Evolutionary conservation across 2,888 invertebrate species (phyloP).

Genomic region (Gastrophysa polygoni): DNA sequence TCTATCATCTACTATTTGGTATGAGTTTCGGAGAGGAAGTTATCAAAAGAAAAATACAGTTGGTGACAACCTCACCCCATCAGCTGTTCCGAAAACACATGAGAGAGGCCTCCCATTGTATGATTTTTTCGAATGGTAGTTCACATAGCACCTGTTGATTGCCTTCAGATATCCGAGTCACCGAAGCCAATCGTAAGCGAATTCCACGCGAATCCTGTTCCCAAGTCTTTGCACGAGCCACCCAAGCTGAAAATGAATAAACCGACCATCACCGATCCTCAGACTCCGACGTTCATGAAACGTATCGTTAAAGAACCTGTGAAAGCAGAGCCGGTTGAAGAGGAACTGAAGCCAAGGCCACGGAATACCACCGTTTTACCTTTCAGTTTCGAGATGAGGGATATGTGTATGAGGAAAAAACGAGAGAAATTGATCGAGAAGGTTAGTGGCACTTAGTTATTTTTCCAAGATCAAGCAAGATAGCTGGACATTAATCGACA

Average conservation of each 20-base stretch:
- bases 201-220: slow-evolving; percentile 70
- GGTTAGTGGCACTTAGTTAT: too few species aligned
- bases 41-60: too few species aligned
- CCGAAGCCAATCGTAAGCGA: slow-evolving; percentile 24
- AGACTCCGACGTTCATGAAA: slow-evolving; percentile 42
- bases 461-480: too few species aligned
- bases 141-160: too few species aligned
- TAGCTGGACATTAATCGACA: too few species aligned
- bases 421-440: slow-evolving; percentile 68
- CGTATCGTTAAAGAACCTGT: slow-evolving; percentile 11
- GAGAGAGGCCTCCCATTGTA: too few species aligned
- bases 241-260: slow-evolving; percentile 44
- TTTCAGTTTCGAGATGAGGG: slow-evolving; percentile 73
- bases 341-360: slow-evolving; percentile 5
- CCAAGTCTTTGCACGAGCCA: slow-evolving; percentile 62
- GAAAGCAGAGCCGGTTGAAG: slow-evolving; percentile 8
- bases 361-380: slow-evolving; percentile 56
- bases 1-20: too few species aligned
- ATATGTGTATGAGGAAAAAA: slow-evolving; percentile 63
- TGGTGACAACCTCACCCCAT: too few species aligned
- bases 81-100: too few species aligned
- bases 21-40: too few species aligned
- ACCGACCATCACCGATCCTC: slow-evolving; percentile 29
- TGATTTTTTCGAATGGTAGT: too few species aligned
- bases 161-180: slow-evolving; percentile 15